phyloP scores from a whole-genome alignment of 2,113 vertebrate genomes.

The Gambusia holbrooki region DNA sequence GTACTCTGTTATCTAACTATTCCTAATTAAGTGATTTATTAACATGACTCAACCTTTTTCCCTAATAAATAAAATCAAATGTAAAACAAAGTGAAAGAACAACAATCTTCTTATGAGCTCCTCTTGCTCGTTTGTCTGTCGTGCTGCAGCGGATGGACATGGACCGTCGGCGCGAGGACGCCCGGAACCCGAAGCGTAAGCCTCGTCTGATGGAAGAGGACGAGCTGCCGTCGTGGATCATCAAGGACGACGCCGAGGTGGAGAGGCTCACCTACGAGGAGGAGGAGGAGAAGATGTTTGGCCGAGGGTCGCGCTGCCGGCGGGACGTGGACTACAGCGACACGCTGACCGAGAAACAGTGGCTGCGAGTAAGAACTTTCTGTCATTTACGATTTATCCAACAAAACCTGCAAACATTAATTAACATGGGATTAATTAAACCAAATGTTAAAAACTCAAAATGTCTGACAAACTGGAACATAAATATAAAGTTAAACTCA shows the following conservation, averaged over 20 bases:
- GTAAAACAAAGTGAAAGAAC: too few relatives aligned
- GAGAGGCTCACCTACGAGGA: conserved; percentile 94
- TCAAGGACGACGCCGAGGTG: conserved; percentile 95
- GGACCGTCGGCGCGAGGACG: conserved; percentile 92
- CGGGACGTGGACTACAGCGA: conserved; percentile 98
- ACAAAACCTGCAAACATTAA: not conserved
- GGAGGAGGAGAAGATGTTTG: conserved; percentile 96
- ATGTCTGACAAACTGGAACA: too few relatives aligned
- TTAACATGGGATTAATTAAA: not conserved
- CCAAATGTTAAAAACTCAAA: not conserved
- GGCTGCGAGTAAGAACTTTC: conserved; percentile 81
- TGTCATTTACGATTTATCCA: not conserved
- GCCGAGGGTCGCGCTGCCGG: conserved; percentile 91
- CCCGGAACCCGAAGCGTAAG: conserved; percentile 92
- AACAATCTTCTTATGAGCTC: not conserved
- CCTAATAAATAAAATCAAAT: too few relatives aligned
- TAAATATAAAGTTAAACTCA: too few relatives aligned
- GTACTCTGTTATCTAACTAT: too few relatives aligned
- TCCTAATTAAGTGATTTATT: too few relatives aligned
- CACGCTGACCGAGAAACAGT: conserved; percentile 94
- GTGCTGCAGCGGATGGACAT: conserved; percentile 89
- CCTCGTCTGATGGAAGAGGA: conserved; percentile 97
- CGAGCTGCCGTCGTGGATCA: conserved; percentile 94
- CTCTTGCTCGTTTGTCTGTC: too few relatives aligned
- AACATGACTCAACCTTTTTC: too few relatives aligned